Conservation (phyloP, 2,797 vertebrate genomes). For the Lemur catta region DNA sequence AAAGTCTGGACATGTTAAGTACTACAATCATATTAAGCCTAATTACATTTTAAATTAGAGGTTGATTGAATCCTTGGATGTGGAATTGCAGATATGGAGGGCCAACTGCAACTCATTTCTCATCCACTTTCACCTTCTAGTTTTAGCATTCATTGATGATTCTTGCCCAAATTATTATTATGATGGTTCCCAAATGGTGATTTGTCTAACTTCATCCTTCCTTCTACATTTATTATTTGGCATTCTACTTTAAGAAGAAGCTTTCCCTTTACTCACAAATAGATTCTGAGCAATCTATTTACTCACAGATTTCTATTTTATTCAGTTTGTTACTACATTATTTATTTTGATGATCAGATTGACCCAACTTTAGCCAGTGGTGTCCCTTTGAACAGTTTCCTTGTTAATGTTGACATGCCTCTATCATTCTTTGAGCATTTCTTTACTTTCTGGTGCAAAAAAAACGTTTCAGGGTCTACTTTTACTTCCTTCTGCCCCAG, state of each 20-base stretch:
- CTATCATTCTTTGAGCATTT: background rate
- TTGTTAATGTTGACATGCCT: background rate
- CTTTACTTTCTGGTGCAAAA: background rate
- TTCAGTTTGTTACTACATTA: background rate
- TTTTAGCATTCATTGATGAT: background rate
- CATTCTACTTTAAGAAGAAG: background rate
- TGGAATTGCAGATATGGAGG: background rate
- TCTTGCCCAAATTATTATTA: background rate
- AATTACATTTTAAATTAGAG: background rate
- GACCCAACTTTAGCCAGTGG: background rate
- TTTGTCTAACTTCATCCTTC: background rate
- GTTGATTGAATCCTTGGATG: background rate
- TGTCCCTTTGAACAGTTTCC: background rate
- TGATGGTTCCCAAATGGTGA: background rate
- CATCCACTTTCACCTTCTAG: background rate
- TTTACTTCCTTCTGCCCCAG: background rate
- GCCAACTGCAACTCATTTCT: background rate
- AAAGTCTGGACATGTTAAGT: background rate
- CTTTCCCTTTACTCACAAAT: background rate
- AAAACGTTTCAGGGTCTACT: background rate
- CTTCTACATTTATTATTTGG: background rate
- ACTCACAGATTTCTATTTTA: background rate
- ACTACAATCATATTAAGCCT: background rate
- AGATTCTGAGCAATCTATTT: background rate
- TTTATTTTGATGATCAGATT: conserved; percentile 17